Evolutionary conservation across 2,888 invertebrate species (phyloP), one percentile per base, ranked within the genome.

Genomic region (Trisateles emortualis): DNA sequence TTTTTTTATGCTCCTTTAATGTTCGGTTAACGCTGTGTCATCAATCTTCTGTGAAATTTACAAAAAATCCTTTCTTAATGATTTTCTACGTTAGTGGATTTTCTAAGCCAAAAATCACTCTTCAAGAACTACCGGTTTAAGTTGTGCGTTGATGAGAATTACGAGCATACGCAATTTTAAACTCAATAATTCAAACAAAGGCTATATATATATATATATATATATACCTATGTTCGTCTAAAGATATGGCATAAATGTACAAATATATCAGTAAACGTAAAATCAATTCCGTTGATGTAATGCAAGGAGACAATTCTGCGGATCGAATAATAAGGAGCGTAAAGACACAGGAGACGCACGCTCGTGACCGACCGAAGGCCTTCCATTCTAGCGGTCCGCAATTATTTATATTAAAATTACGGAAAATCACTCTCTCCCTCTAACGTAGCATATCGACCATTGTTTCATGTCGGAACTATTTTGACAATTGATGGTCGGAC

Each of bases 401-500:
- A 83, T 86, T 84, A 85, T 83, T 84, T 83, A 79, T 83, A 82
- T 86, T 84, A 78, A 83, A 84, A 83, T 84, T 84, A 81, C 76
- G 79, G 82, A 81, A 87, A 87, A 85, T 81, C 83, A 79, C 84
- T 83, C 82, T 86, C 81, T 81, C 79, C 71, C 65, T 63, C 67
- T 72, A 65, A 61, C 65, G 59, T 71, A 40, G 70, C 63, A 78
- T 78, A 77, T 79, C 74, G 73, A 66, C 79, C 77, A 85, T 84
- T 85, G 85, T 86, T 83, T 78, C 73, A 68, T 68, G 75, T 76
- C 75, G 68, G 74, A 75, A 81, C 73, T 76, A 76, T 84, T 84
- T 83, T 79, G 81, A 83, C 81, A 81, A 82, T 80, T 78, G 83
- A 81, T 79, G 74, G 76, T 59, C 68, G 74, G 56, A 55, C 63